These are phyloP conservation scores for Griposia aprilina DNA, from an alignment of 2,888 invertebrate species.

Conservation along the genomic window DNA sequence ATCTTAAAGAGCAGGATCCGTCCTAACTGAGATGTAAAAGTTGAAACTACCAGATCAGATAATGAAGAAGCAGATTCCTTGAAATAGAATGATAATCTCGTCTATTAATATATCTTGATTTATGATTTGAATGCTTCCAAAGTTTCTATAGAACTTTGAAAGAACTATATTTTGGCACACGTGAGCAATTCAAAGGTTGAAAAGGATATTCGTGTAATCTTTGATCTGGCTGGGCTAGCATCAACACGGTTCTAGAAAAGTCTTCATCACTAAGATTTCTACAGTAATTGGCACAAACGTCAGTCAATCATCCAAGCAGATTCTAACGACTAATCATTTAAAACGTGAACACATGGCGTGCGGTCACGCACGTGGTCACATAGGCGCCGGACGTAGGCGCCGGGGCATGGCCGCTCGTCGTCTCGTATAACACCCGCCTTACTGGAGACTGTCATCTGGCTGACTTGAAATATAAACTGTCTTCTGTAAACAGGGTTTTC, in stretches of 20 bases:
- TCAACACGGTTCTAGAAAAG: background rate
- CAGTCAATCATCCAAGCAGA: background rate
- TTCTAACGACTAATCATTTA: background rate
- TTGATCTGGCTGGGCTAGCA: background rate
- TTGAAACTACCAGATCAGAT: too few relatives aligned
- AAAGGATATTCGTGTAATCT: background rate
- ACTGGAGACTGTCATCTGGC: conserved; percentile 34
- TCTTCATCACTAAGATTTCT: background rate
- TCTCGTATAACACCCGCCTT: conserved; percentile 45
- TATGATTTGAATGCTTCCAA: background rate
- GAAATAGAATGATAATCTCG: background rate
- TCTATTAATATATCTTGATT: background rate
- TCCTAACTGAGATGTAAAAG: background rate
- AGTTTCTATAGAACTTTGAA: background rate
- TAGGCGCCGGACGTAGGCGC: conserved; percentile 47
- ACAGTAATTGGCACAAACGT: background rate
- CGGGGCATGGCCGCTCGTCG: conserved; percentile 38
- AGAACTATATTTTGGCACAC: background rate
- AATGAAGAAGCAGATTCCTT: background rate
- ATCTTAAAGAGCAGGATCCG: conserved; percentile 9
- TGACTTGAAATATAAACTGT: conserved; percentile 5
- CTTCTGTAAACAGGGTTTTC: conserved; percentile 1
- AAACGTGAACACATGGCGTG: conserved; percentile 48
- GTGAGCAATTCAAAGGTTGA: background rate
- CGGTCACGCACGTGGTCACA: conserved; percentile 61